These are phyloP conservation scores for Diplodus puntazzo DNA, from an alignment of 2,797 vertebrate species.

Conservation along the genomic window DNA sequence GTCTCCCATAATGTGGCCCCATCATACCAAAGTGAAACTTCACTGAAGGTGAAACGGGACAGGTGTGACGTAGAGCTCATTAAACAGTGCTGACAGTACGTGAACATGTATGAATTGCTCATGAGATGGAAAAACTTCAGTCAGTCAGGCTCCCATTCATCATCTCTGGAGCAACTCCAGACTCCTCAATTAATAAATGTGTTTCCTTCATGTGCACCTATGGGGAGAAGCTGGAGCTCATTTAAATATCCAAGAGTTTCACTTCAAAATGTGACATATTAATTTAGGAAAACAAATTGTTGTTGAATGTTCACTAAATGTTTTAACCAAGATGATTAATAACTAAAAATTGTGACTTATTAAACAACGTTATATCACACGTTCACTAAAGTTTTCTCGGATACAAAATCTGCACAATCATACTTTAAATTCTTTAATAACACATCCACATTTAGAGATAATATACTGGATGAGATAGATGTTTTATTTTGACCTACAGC, in stretches of 20 bases:
- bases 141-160: conserved; percentile 49
- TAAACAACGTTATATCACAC: conserved; percentile 26
- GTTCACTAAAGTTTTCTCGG: conserved; percentile 20
- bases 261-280: conserved; percentile 42
- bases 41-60: conserved; percentile 1
- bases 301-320: conserved; percentile 18
- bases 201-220: conserved; percentile 34
- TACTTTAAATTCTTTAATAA: conserved; percentile 16
- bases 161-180: conserved; percentile 32
- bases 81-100: conserved; percentile 22
- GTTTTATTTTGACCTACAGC: conserved; percentile 43
- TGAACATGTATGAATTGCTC: conserved; percentile 8
- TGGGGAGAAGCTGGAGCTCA: conserved; percentile 24
- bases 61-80: conserved; percentile 13
- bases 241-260: conserved; percentile 37
- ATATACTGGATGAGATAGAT: background rate
- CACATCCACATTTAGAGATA: conserved; percentile 28
- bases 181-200: conserved; percentile 63
- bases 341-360: conserved; percentile 1
- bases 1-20: background rate
- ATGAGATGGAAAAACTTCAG: conserved; percentile 37
- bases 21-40: conserved; percentile 13
- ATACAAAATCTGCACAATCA: conserved; percentile 31
- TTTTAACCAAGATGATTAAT: conserved; percentile 33
- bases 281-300: conserved; percentile 52